Percentiles rank a stretch among this genome's conserved stretches.
phyloP scores from a whole-genome alignment of 2,888 invertebrate genomes.

The Oxytorus armatus region DNA sequence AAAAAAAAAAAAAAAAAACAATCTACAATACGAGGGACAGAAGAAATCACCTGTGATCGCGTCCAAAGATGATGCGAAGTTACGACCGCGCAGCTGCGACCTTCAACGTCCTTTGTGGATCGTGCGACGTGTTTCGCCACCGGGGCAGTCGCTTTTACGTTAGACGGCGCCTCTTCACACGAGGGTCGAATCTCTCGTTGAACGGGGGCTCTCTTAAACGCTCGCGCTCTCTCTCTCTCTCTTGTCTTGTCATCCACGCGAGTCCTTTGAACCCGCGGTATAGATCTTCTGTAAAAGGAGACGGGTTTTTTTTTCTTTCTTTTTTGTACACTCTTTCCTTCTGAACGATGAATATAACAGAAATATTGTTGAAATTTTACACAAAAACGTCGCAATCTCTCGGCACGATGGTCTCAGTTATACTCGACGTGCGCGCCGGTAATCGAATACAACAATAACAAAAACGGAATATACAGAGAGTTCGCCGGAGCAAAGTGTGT shows the following conservation, averaged over 20 bases:
- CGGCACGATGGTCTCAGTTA: too few species aligned
- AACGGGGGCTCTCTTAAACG: too few species aligned
- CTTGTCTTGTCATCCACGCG: neutral
- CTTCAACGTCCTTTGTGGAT: conserved; percentile 81
- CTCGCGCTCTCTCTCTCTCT: conserved; percentile 6
- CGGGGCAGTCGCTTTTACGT: conserved; percentile 62
- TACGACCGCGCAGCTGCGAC: conserved; percentile 80
- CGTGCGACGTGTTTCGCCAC: conserved; percentile 48
- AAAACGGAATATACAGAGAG: conserved; percentile 13
- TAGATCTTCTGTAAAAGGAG: neutral
- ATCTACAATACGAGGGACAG: neutral
- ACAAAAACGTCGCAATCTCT: too few species aligned
- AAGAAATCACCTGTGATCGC: conserved; percentile 56
- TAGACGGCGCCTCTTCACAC: conserved; percentile 44
- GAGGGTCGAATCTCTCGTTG: conserved; percentile 44
- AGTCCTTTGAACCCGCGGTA: neutral
- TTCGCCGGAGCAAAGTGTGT: conserved; percentile 9
- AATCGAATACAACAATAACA: too few species aligned
- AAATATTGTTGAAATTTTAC: too few species aligned
- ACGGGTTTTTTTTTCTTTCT: neutral
- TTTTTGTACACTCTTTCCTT: too few species aligned
- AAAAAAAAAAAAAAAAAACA: neutral
- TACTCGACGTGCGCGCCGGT: conserved; percentile 1
- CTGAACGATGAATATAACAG: too few species aligned
- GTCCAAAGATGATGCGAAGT: conserved; percentile 71